Conservation (phyloP, 2,797 vertebrate species). For the Bovichtus diacanthus region DNA sequence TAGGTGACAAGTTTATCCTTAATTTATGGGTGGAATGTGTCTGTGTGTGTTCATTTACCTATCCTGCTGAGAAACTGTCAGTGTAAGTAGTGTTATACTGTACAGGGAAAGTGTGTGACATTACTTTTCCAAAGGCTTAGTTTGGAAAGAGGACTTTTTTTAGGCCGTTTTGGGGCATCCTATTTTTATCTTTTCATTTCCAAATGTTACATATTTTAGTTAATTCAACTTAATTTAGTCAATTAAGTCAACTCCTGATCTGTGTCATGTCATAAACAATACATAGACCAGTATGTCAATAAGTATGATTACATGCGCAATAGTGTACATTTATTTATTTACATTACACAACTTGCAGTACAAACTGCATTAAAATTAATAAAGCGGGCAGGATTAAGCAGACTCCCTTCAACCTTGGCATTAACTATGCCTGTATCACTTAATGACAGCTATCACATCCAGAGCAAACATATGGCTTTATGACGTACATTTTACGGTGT, state of each 20-base stretch:
- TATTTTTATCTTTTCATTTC: neutral
- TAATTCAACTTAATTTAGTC: neutral
- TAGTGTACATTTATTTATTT: neutral
- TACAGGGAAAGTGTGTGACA: conserved; percentile 6
- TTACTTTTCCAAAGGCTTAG: conserved; percentile 6
- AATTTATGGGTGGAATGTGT: conserved; percentile 46
- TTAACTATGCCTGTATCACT: neutral
- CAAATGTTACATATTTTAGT: neutral
- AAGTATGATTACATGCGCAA: neutral
- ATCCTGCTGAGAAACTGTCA: conserved; percentile 16
- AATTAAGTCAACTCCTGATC: neutral
- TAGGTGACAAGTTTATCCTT: conserved; percentile 52
- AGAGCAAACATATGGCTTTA: conserved; percentile 4
- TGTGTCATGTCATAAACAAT: conserved; percentile 2
- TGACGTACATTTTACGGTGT: too few relatives aligned
- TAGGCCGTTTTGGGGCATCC: neutral
- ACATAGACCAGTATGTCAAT: neutral
- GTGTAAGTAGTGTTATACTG: conserved; percentile 1
- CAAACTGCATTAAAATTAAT: neutral
- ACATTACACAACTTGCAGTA: neutral
- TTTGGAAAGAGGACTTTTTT: neutral
- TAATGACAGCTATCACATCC: too few relatives aligned
- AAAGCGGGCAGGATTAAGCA: neutral
- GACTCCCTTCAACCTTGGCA: neutral
- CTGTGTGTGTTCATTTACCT: conserved; percentile 17